Conservation (phyloP, 1,140 invertebrate genomes). For the Aculops lycopersici region DNA sequence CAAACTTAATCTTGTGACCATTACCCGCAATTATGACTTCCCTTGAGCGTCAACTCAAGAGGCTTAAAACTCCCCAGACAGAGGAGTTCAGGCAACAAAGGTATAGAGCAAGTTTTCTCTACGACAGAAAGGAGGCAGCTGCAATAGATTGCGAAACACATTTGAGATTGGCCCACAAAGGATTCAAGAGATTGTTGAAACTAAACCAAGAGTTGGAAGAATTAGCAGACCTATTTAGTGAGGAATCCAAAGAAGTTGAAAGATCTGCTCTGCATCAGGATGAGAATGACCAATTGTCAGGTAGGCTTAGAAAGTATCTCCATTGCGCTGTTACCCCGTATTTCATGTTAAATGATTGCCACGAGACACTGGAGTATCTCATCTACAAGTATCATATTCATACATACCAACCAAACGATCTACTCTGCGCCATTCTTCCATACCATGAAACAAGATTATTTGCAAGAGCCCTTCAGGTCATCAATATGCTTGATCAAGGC, state of each 20-base stretch:
- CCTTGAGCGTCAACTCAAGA: slow-evolving; percentile 44
- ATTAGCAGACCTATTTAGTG: slow-evolving; percentile 41
- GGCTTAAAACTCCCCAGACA: slow-evolving; percentile 41
- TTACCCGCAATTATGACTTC: slow-evolving; percentile 28
- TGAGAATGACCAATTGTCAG: slow-evolving; percentile 38
- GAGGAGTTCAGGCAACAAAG: slow-evolving; percentile 26
- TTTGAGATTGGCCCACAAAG: slow-evolving; percentile 42
- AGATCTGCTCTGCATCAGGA: slow-evolving; percentile 36
- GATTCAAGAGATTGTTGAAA: slow-evolving; percentile 39
- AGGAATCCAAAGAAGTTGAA: slow-evolving; percentile 35
- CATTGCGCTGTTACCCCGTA: slow-evolving; percentile 41
- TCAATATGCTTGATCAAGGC: slow-evolving; percentile 23
- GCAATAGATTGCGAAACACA: slow-evolving; percentile 43
- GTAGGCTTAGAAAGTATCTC: slow-evolving; percentile 41
- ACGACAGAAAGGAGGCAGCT: slow-evolving; percentile 56
- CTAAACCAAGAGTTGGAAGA: slow-evolving; percentile 32
- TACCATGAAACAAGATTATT: slow-evolving; percentile 71
- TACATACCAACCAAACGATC: slow-evolving; percentile 42
- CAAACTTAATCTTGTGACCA: too few relatives aligned
- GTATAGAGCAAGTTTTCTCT: slow-evolving; percentile 43
- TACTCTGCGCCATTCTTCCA: slow-evolving; percentile 45
- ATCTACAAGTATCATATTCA: slow-evolving; percentile 44
- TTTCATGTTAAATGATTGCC: slow-evolving; percentile 41
- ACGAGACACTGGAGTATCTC: slow-evolving; percentile 73
- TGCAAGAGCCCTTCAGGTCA: slow-evolving; percentile 37